Evolutionary conservation across 2,113 vertebrate species (phyloP).

Genomic region (Asarcornis scutulata): DNA sequence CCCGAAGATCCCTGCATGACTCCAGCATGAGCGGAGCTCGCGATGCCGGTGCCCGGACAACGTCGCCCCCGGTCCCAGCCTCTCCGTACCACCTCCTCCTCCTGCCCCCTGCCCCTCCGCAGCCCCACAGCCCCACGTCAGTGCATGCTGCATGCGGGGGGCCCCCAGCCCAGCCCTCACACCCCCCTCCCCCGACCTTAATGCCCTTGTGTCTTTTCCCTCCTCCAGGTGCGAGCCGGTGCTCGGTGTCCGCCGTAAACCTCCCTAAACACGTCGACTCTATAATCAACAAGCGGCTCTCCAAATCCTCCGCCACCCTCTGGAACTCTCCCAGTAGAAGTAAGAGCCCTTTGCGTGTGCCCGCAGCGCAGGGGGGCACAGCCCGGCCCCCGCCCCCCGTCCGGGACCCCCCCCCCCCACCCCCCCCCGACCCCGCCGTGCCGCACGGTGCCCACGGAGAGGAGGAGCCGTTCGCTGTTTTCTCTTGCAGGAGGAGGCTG

Average conservation of each 20-base stretch:
- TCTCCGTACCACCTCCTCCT: not conserved
- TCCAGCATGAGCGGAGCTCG: not conserved
- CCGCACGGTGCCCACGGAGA: slow-evolving; percentile 41
- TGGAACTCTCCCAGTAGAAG: slow-evolving; percentile 99
- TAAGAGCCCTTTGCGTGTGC: slow-evolving; percentile 84
- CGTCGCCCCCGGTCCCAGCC: not conserved
- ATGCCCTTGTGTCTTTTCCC: slow-evolving; percentile 83
- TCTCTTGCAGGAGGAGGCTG: slow-evolving; percentile 22
- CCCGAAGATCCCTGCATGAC: not conserved
- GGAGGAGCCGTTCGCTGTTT: slow-evolving; percentile 52
- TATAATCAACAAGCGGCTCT: slow-evolving; percentile 99
- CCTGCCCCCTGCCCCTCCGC: not conserved
- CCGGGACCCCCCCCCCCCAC: slow-evolving; percentile 26
- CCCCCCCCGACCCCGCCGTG: slow-evolving; percentile 6
- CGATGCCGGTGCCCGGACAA: not conserved
- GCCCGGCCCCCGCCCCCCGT: slow-evolving; percentile 47
- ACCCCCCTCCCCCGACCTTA: slow-evolving; percentile 63
- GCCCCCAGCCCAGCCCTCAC: not conserved
- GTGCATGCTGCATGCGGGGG: slow-evolving; percentile 69
- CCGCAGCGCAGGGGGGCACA: slow-evolving; percentile 59
- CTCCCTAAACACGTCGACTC: slow-evolving; percentile 99
- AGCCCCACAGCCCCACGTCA: not conserved
- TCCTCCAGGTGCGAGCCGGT: slow-evolving; percentile 96
- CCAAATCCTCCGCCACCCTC: slow-evolving; percentile 99
- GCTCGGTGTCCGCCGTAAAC: slow-evolving; percentile 98